A percentile compares a stretch with the other conserved stretches of the same genome.
Conservation (phyloP, 2,113 vertebrate species). For the Protomyctophum bolini region DNA sequence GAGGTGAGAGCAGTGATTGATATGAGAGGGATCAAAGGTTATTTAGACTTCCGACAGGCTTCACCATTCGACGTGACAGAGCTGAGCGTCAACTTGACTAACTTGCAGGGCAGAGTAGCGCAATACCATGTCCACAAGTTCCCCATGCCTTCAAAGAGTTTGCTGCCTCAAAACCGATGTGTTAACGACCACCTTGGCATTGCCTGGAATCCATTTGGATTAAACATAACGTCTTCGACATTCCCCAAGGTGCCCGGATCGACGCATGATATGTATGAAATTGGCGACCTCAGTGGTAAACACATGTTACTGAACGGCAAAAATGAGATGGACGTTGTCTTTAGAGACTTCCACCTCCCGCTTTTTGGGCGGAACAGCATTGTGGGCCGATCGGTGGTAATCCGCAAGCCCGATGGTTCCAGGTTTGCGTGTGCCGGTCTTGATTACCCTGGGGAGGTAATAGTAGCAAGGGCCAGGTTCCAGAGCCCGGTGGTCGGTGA, state of each 20-base stretch:
- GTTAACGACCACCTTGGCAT: slow-evolving; percentile 75
- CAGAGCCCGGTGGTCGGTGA: slow-evolving; percentile 73
- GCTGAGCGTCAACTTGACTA: slow-evolving; percentile 70
- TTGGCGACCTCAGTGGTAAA: slow-evolving; percentile 79
- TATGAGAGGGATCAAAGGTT: slow-evolving; percentile 78
- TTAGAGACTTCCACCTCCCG: slow-evolving; percentile 79
- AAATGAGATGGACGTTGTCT: slow-evolving; percentile 20
- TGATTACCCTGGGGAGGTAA: slow-evolving; percentile 70
- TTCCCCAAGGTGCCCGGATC: slow-evolving; percentile 69
- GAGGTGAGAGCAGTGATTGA: slow-evolving; percentile 67
- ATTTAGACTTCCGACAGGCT: slow-evolving; percentile 71
- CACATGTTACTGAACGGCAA: slow-evolving; percentile 64
- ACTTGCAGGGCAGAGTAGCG: slow-evolving; percentile 57
- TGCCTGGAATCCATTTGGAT: slow-evolving; percentile 80
- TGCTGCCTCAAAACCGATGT: slow-evolving; percentile 54
- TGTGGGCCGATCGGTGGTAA: slow-evolving; percentile 80
- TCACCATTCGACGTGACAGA: slow-evolving; percentile 80
- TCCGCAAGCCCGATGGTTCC: slow-evolving; percentile 57
- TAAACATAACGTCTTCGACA: slow-evolving; percentile 42
- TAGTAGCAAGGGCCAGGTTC: slow-evolving; percentile 70
- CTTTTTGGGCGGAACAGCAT: slow-evolving; percentile 83
- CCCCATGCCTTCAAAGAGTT: slow-evolving; percentile 68
- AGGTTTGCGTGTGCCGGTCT: slow-evolving; percentile 76
- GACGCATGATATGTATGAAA: slow-evolving; percentile 79
- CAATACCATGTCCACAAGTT: slow-evolving; percentile 78